phyloP scores from a whole-genome alignment of 2,797 vertebrate species.

The Aeoliscus strigatus region DNA sequence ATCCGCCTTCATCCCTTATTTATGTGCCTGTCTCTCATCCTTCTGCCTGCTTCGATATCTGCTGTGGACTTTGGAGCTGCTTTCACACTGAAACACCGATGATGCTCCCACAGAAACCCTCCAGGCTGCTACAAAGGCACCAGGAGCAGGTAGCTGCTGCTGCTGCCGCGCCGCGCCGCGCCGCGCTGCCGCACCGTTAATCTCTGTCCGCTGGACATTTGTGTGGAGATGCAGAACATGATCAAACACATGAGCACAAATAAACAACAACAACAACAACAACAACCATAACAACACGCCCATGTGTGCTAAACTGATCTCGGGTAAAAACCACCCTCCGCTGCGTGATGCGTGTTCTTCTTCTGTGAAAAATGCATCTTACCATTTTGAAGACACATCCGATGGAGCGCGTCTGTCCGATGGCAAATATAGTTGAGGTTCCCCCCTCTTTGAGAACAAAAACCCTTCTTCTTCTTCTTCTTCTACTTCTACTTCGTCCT shows the following conservation, averaged over 20 bases:
- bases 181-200: slow-evolving; percentile 9
- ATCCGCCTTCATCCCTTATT: slow-evolving; percentile 31
- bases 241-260: slow-evolving; percentile 5
- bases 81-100: no score
- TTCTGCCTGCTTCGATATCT: no score
- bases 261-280: not conserved
- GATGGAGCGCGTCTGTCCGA: slow-evolving; percentile 58
- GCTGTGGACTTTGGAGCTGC: no score
- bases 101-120: slow-evolving; percentile 5
- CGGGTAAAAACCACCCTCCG: slow-evolving; percentile 12
- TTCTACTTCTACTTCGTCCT: no score
- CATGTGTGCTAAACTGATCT: slow-evolving; percentile 8
- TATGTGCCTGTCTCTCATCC: slow-evolving; percentile 22
- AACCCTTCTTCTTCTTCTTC: slow-evolving; percentile 32
- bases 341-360: slow-evolving; percentile 47
- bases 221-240: not conserved
- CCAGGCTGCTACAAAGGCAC: slow-evolving; percentile 2
- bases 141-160: slow-evolving; percentile 26
- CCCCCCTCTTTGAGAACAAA: slow-evolving; percentile 13
- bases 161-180: slow-evolving; percentile 15
- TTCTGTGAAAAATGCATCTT: slow-evolving; percentile 57
- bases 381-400: slow-evolving; percentile 77
- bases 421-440: slow-evolving; percentile 35
- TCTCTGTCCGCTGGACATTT: slow-evolving; percentile 9
- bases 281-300: no score